Evolutionary conservation across 1,140 invertebrate species (phyloP).

Genomic region (Drosophila takahashii): DNA sequence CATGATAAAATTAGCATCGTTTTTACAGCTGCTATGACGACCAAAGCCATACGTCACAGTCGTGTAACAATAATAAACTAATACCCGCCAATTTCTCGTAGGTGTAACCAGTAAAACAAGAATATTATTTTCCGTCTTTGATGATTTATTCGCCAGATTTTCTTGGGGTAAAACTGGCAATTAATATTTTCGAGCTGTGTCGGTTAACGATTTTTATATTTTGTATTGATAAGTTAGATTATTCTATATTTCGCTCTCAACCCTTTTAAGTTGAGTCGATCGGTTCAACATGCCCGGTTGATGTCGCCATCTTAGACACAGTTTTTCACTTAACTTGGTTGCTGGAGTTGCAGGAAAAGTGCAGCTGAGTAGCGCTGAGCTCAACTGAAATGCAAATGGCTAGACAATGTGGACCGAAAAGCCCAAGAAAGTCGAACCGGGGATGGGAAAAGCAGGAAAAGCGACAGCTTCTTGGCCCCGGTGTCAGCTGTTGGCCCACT

Average conservation of each 20-base stretch:
- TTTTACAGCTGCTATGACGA: constrained; percentile 11
- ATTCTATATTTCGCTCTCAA: neutral
- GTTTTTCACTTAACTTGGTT: constrained; percentile 69
- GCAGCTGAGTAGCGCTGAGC: constrained; percentile 25
- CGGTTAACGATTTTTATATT: neutral
- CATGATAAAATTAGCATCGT: constrained; percentile 5
- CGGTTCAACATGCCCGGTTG: constrained; percentile 14
- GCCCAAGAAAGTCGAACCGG: constrained; percentile 49
- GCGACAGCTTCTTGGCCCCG: constrained; percentile 26
- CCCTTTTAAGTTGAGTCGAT: constrained; percentile 3
- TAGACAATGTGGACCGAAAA: constrained; percentile 61
- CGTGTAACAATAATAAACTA: neutral
- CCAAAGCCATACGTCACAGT: neutral
- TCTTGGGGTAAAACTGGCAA: neutral
- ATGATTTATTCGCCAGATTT: neutral
- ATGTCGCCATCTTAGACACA: constrained; percentile 39
- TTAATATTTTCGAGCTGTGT: neutral
- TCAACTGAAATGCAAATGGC: constrained; percentile 69
- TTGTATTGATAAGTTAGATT: neutral
- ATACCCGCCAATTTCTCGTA: neutral
- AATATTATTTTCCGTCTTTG: neutral
- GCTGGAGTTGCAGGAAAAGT: constrained; percentile 42
- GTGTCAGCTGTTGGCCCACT: constrained; percentile 66
- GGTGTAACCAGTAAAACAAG: neutral
- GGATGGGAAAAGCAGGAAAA: constrained; percentile 3